Conservation (phyloP, 2,113 vertebrate genomes). For the Mystacornis crossleyi region DNA sequence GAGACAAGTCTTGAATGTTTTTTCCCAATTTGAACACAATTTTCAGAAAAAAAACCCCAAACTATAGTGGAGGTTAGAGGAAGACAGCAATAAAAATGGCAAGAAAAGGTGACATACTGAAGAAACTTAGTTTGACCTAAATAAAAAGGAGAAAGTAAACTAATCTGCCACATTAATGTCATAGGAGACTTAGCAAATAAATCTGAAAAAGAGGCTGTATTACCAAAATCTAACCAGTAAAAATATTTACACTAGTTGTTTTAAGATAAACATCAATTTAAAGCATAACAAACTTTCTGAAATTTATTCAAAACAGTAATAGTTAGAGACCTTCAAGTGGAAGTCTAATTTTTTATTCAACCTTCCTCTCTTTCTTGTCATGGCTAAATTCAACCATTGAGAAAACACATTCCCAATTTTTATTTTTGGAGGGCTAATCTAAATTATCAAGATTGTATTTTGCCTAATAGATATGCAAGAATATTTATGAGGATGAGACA, state of each 20-base stretch:
- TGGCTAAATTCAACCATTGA: background rate
- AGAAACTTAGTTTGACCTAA: background rate
- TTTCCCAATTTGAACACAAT: background rate
- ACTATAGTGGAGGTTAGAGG: background rate
- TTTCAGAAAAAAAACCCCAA: background rate
- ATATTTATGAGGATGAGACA: background rate
- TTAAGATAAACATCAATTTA: background rate
- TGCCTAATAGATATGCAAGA: background rate
- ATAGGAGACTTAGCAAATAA: background rate
- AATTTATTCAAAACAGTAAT: background rate
- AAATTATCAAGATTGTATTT: background rate
- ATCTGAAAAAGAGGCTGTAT: background rate
- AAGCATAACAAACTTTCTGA: background rate
- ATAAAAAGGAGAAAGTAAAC: background rate
- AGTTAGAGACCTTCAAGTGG: background rate
- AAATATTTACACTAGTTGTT: background rate
- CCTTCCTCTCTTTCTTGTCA: background rate
- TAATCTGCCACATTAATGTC: background rate
- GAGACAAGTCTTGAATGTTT: background rate
- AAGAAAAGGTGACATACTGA: background rate
- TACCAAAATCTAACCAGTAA: background rate
- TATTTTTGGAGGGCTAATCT: background rate
- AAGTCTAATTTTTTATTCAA: background rate
- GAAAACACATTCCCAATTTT: background rate
- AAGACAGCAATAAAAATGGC: background rate